Evolutionary conservation across 2,888 invertebrate species (phyloP).

Genomic region (Julus scandinavius): DNA sequence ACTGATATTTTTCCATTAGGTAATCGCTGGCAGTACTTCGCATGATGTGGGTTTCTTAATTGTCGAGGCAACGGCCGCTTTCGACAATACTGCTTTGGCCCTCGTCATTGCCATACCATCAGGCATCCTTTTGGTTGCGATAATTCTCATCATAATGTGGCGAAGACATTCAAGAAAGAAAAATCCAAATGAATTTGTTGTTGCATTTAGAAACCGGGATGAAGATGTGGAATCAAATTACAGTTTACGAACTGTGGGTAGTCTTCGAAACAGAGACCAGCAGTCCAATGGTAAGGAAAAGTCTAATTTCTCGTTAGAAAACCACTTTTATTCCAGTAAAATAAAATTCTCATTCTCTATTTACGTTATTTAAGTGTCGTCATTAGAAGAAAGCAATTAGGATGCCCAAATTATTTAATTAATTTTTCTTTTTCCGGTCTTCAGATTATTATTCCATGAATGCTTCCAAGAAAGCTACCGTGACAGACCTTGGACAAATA

Average conservation of each 20-base stretch:
- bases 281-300: constrained; percentile 39
- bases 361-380: no score
- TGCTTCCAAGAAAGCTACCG: constrained; percentile 43
- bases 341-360: no score
- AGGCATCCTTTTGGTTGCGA: constrained; percentile 50
- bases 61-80: neutral
- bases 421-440: constrained; percentile 56
- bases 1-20: constrained; percentile 26
- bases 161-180: constrained; percentile 13
- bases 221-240: constrained; percentile 53
- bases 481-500: constrained; percentile 54
- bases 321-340: no score
- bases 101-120: constrained; percentile 54
- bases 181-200: constrained; percentile 19
- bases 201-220: constrained; percentile 38
- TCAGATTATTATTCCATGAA: constrained; percentile 56
- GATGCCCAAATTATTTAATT: neutral
- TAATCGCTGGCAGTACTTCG: constrained; percentile 16
- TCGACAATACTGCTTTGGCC: constrained; percentile 17
- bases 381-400: no score
- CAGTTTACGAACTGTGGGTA: neutral
- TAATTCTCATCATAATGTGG: constrained; percentile 55
- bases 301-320: neutral
- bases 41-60: constrained; percentile 52
- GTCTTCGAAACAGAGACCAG: constrained; percentile 52